phyloP scores from a whole-genome alignment of 2,113 vertebrate species.

The Toxostoma redivivum region DNA sequence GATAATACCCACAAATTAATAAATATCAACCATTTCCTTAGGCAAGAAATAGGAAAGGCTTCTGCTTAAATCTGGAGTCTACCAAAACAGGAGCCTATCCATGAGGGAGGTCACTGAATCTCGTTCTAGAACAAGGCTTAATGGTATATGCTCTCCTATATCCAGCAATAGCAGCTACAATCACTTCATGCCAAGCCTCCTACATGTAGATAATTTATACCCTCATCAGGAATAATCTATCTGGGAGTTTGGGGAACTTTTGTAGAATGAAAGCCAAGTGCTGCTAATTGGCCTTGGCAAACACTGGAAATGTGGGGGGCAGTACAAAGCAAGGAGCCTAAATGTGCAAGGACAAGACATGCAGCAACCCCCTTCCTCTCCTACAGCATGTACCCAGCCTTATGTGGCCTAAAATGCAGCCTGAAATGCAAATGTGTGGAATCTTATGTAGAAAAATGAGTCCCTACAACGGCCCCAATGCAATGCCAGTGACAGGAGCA shows the following conservation, averaged over 20 bases:
- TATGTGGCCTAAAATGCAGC: background rate
- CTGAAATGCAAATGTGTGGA: background rate
- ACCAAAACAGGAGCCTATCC: background rate
- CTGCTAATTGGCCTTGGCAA: conserved; percentile 22
- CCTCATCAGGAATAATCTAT: conserved; percentile 34
- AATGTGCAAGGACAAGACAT: background rate
- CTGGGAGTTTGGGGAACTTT: background rate
- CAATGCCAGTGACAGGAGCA: background rate
- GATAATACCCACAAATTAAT: background rate
- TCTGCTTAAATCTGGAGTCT: background rate
- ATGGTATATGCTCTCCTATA: background rate
- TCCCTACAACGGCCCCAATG: background rate
- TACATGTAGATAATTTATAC: background rate
- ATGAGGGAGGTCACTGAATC: background rate
- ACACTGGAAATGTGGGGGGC: background rate
- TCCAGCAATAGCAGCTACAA: background rate
- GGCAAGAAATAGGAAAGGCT: background rate
- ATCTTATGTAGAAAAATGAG: background rate
- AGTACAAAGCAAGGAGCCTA: background rate
- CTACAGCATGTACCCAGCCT: background rate
- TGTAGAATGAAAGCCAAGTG: background rate
- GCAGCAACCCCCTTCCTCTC: background rate
- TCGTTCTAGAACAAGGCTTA: background rate
- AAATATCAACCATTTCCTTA: background rate
- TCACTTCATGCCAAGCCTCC: background rate